Conservation (phyloP, 2,888 invertebrate genomes). For the Crossocerus cetratus region DNA sequence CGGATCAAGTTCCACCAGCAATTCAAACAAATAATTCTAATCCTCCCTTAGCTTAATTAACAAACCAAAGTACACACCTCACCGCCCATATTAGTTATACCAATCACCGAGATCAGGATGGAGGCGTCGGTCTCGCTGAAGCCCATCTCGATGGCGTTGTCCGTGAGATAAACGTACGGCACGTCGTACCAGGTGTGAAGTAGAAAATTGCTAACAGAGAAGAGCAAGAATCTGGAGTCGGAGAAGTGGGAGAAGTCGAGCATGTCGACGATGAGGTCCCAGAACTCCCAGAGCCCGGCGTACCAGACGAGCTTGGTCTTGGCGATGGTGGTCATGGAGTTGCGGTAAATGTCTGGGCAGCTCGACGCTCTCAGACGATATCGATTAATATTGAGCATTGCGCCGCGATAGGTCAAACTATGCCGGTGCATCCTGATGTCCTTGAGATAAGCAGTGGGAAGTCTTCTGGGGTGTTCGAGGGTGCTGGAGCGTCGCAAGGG, state of each 20-base stretch:
- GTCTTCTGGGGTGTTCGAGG: slow-evolving; percentile 75
- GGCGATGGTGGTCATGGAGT: slow-evolving; percentile 91
- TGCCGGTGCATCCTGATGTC: slow-evolving; percentile 87
- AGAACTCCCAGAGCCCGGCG: slow-evolving; percentile 86
- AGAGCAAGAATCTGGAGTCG: slow-evolving; percentile 86
- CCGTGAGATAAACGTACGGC: slow-evolving; percentile 93
- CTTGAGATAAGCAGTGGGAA: slow-evolving; percentile 84
- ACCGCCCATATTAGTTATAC: slow-evolving; percentile 92
- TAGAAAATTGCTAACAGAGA: slow-evolving; percentile 92
- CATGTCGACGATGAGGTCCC: slow-evolving; percentile 87
- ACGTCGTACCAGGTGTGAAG: slow-evolving; percentile 96
- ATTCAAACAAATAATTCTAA: too few relatives aligned
- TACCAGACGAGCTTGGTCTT: slow-evolving; percentile 88
- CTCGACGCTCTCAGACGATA: slow-evolving; percentile 90
- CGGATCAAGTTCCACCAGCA: too few relatives aligned
- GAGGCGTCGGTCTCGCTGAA: slow-evolving; percentile 86
- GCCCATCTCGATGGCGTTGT: slow-evolving; percentile 86
- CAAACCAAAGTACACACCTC: slow-evolving; percentile 81
- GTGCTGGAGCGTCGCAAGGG: slow-evolving; percentile 72
- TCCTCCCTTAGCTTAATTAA: too few relatives aligned
- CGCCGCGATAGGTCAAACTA: slow-evolving; percentile 90
- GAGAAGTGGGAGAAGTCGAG: slow-evolving; percentile 89
- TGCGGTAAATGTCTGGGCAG: slow-evolving; percentile 93
- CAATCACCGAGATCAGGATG: slow-evolving; percentile 91
- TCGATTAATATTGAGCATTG: slow-evolving; percentile 90